Evolutionary conservation across 1,140 invertebrate genomes (phyloP), one percentile per base, ranked within the genome.

Genomic region (Papilio polyxenes): DNA sequence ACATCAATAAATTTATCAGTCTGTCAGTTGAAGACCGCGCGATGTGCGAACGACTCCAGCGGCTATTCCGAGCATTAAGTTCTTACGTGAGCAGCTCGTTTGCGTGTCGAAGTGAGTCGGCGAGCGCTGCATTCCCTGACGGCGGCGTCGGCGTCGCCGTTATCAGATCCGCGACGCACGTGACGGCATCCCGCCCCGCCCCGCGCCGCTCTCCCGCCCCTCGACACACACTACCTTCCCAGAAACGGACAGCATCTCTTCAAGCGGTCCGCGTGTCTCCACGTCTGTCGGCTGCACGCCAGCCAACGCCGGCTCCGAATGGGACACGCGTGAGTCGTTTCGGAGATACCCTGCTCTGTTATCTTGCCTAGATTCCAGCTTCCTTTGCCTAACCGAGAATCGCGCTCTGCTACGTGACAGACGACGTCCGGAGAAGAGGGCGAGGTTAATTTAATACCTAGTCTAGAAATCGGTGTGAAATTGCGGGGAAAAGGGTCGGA

Each of bases 81-180:
- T 72, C 40, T 77, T 77, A 77, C 75, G 81, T 84, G 81, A 80
- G 82, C 75, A 72, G 80, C 79, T 72, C 82, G 74, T 89, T 88
- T 86, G 89, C 87, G 85, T 88, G 87, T 88, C 82, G 83, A 82
- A 75, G 84, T 83, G 65, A 72, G 31, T 83, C 83, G 83, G 84
- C 83, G 82, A 82, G 84, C 85, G 86, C 86, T 86, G 82, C 88
- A 88, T 91, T 88, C 90, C 82, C 81, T 79, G 65, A 80, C 81
- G 81, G 83, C 83, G 82, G 76, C 65, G 65, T 72, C 84, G 80
- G 53, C 82, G 81, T 75, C 83, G 80, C 82, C 81, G 75, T 82
- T 92, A 91, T 92, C 91, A 84, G 89, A 92, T 91, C 83, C 83
- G 82, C 86, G 78, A 85, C 83, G 87, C 89, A 92, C 91, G 90